Evolutionary conservation across 1,140 invertebrate genomes (phyloP), one percentile per base, ranked within the genome.

Genomic region (Drosophila pallidifrons): DNA sequence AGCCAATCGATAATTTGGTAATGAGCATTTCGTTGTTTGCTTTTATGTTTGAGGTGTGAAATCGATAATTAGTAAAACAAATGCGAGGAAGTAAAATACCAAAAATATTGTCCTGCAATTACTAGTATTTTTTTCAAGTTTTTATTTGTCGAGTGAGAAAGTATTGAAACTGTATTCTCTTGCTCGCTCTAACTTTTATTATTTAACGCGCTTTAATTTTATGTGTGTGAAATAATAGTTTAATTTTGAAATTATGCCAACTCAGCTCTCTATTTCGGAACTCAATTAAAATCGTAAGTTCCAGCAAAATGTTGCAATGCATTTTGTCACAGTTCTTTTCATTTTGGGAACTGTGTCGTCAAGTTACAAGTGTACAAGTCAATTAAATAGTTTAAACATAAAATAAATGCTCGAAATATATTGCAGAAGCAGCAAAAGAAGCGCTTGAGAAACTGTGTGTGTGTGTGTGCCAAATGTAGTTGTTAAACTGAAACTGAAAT

Each of bases 401-500:
- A 25, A 49, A 63, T 49, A 57, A 61, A 38, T 59, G 63, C 16
- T 35, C 1, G 20, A 25, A 63, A 63, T 5, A 41, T 25, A 65
- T 57, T 65, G 32, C 10, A 10, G 25, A 32, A 41, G 35, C n/a
- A 10, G 54, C 46, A 55, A 25, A 25, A 25, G 47, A 51, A 32
- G 10, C 7, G 20, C 49, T 54, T 65, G 63, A 65, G 61, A 64
- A 64, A 51, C 47, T 28, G 13, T 30, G 20, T 30, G 20, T 30
- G 20, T 30, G 20, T 25, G 20, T 25, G 61, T 43, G 61, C 54
- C 47, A 58, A 45, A 58, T 65, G n/a, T 5, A 51, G 10, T n/a
- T 5, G 69, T 10, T 5, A 52, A 79, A 79, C 72, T 71, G 65
- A 88, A 77, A 70, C 72, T 71, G 65, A 88, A 77, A 70, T 72